Evolutionary conservation across 2,888 invertebrate genomes (phyloP), one percentile per base, ranked within the genome.

Genomic region (Andrena praecox): DNA sequence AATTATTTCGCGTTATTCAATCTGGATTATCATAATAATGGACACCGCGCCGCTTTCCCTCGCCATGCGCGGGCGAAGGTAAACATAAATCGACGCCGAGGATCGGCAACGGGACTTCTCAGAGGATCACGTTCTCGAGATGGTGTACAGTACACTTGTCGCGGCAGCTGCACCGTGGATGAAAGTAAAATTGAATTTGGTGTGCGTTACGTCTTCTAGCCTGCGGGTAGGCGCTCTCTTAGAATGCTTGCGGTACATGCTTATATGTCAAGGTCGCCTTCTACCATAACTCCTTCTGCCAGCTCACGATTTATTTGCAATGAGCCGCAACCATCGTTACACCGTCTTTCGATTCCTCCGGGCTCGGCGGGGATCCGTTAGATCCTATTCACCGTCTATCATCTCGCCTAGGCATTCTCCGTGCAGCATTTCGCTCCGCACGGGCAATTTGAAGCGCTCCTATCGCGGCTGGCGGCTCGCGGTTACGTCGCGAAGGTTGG

Each of bases 241-340:
- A 88, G 88, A 88, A 82, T 82, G 87, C 85, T 82, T 80, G 80
- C 72, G 80, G 85, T 84, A 72, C 74, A 67, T 81, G 70, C 87
- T 88, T 88, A 88, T 88, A 88, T 91, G 91, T 91, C 91, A 91
- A 91, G 91, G 91, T 91, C 91, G 90, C 77, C 86, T 69, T 89
- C 85, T 48, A 82, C 85, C 85, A 86, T 82, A 85, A 86, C 88
- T 89, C 86, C 87, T 86, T 86, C 42, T 75, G 78, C 67, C 68
- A 70, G 52, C 73, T 82, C 72, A 79, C 77, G 76, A 84, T 87
- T 85, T 84, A 82, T 77, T 80, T 76, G 68, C 75, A 75, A 76
- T 85, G 62, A 86, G 48, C 74, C 67, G 52, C 48, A 60, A 70
- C 35, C 70, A 71, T 85, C 54, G 68, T 86, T 77, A 42, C 16